Evolutionary conservation across 2,888 invertebrate species (phyloP).

Genomic region (Leptopterna dolabrata): DNA sequence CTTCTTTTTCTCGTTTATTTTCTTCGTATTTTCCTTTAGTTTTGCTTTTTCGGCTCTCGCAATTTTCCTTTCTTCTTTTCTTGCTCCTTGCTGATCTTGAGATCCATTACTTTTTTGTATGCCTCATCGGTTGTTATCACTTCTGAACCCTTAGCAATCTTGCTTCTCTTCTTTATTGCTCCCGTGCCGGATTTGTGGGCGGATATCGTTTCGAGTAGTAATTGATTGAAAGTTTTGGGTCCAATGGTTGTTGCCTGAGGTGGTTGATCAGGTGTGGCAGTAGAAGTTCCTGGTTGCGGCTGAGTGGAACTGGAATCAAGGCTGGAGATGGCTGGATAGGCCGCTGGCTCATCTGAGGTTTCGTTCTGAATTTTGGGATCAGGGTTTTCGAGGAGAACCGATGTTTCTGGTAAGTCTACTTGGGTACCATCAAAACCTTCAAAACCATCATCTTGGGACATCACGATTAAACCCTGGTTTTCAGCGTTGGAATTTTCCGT

Average conservation of each 20-base stretch:
- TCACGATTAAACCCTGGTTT: no score
- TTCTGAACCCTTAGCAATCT: background rate
- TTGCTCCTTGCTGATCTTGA: background rate
- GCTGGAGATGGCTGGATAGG: no score
- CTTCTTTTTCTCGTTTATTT: background rate
- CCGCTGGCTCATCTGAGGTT: background rate
- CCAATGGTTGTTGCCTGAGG: conserved; percentile 1
- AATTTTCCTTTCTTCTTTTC: background rate
- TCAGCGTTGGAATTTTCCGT: background rate
- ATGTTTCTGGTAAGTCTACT: no score
- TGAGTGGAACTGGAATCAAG: background rate
- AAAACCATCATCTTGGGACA: no score
- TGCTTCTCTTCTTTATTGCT: background rate
- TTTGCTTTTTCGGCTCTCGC: background rate
- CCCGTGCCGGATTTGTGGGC: background rate
- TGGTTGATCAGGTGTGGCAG: background rate
- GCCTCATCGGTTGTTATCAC: background rate
- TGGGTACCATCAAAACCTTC: no score
- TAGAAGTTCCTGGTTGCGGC: background rate
- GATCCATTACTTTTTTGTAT: background rate
- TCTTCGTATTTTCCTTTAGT: background rate
- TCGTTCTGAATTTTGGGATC: background rate
- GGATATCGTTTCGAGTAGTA: background rate
- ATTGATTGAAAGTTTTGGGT: background rate
- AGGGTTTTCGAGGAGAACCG: background rate